Base-by-base conservation (phyloP, 2,888 invertebrate species). In the Globia sparganii region DNA sequence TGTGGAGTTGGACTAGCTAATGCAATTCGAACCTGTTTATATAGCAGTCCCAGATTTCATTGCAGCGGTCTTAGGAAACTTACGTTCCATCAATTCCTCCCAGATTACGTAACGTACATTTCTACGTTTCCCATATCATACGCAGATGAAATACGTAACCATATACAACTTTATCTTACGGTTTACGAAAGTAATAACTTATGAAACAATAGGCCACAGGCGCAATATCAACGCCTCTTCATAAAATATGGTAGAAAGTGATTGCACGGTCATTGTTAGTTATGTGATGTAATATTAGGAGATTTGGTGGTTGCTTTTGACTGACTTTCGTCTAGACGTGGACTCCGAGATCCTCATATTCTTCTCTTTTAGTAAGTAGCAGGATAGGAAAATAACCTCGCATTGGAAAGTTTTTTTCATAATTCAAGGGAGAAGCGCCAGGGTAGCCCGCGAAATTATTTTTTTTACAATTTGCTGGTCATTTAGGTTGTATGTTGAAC, bases 221-320 rank as follows among this genome's bases (percentile, higher is more conserved):
- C 71, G 77, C 68, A 77, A 81, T 81, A 88, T 80, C 76, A 88
- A 88, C 86, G 86, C 86, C 86, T 88, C 77, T 78, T 75, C 74
- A 53, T 86, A 72, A 86, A 78, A 74, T 86, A 86, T 86, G 49
- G 37, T 80, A 73, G 86, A 88, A 87, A 87, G 86, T 88, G 86
- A 73, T 43, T 76, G n/a, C 37, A 71, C 21, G 75, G 65, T 75
- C 74, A 80, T 72, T 76, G 76, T 76, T 67, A 71, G 64, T 65
- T 64, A 65, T 25, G 43, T 83, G 69, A 61, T 53, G 77, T 74
- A 81, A 85, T 69, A 61, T 61, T 37, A 34, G n/a, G 31, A n/a
- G 74, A 58, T 73, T 58, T 3, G 21, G 15, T 73, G 37, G 21
- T 72, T 21, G 21, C 2, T 43, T 61, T 9, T 31, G 15, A 77